Conservation (phyloP, 2,888 invertebrate species). For the Archips xylosteana region DNA sequence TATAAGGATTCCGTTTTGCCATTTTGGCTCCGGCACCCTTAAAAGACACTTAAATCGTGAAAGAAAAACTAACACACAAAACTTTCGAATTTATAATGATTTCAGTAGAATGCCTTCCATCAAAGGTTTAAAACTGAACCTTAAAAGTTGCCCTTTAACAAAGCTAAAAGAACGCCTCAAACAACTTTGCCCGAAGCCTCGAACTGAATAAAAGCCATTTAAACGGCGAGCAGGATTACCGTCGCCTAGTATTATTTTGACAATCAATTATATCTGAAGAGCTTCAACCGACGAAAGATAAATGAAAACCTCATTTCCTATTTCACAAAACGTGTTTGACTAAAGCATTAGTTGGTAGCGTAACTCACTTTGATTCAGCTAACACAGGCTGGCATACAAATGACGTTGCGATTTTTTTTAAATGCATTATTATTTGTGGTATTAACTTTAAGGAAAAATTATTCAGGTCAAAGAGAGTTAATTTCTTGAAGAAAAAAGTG, state of each 20-base stretch:
- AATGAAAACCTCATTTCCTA: constrained; percentile 20
- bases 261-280: constrained; percentile 8
- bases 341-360: constrained; percentile 5
- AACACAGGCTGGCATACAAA: not conserved
- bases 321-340: constrained; percentile 15
- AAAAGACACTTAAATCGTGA: no score
- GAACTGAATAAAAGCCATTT: constrained; percentile 1
- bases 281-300: not conserved
- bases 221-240: not conserved
- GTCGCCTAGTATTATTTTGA: not conserved
- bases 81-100: no score
- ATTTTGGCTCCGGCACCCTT: no score
- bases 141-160: not conserved
- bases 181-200: not conserved
- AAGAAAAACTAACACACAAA: no score
- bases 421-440: no score
- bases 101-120: not conserved
- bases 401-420: not conserved
- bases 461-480: no score
- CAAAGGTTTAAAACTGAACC: not conserved
- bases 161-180: not conserved
- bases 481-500: no score
- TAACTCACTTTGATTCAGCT: not conserved
- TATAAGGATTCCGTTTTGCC: no score
- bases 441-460: no score